phyloP scores from a whole-genome alignment of 2,113 vertebrate genomes.

The Bos indicus region DNA sequence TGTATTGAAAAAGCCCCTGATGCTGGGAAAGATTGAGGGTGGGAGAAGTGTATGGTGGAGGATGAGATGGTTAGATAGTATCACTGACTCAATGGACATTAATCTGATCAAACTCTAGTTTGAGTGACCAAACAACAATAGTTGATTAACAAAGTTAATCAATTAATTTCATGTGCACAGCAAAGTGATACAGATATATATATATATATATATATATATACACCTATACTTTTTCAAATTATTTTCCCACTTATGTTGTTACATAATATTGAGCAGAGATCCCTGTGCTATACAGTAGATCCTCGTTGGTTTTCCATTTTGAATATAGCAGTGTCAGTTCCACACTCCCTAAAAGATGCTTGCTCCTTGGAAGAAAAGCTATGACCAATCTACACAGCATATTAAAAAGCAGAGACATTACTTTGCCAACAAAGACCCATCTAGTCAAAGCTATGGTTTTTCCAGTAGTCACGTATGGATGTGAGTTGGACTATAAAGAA shows the following conservation, averaged over 20 bases:
- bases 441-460: not conserved
- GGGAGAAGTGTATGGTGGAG: not conserved
- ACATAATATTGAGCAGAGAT: not conserved
- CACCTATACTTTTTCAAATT: not conserved
- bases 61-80: not conserved
- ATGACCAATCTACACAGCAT: not conserved
- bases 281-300: not conserved
- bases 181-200: not conserved
- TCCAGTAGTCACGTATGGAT: not conserved
- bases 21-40: not conserved
- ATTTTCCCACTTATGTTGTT: not conserved
- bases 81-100: not conserved
- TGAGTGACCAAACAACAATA: not conserved
- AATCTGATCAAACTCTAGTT: not conserved
- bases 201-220: not conserved
- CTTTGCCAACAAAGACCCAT: not conserved
- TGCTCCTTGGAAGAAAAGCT: not conserved
- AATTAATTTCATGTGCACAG: not conserved
- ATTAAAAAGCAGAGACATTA: not conserved
- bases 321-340: not conserved
- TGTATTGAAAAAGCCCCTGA: not conserved
- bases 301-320: not conserved
- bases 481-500: not conserved
- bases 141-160: not conserved
- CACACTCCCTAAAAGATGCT: not conserved